Evolutionary conservation across 1,140 invertebrate genomes (phyloP).

Genomic region (Trichoplusia ni): DNA sequence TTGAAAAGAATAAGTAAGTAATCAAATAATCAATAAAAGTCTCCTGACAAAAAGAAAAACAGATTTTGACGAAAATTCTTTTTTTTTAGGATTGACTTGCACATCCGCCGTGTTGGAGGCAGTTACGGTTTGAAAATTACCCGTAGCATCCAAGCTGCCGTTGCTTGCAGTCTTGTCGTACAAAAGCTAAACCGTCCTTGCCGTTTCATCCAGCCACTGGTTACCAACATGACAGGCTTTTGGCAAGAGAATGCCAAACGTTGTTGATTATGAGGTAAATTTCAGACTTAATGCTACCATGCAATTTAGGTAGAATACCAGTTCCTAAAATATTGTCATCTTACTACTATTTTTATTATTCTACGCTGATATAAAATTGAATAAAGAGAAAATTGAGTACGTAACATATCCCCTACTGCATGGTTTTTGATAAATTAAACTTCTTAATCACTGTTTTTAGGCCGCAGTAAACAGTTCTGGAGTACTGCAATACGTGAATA

Average conservation of each 20-base stretch:
- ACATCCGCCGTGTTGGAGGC: slow-evolving; percentile 69
- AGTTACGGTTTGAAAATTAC: slow-evolving; percentile 58
- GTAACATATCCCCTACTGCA: too few species aligned
- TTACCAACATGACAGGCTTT: slow-evolving; percentile 84
- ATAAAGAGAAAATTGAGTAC: too few species aligned
- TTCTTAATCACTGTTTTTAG: too few species aligned
- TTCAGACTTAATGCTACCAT: too few species aligned
- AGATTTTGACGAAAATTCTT: background rate
- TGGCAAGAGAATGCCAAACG: slow-evolving; percentile 84
- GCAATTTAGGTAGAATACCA: too few species aligned
- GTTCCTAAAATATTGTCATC: too few species aligned
- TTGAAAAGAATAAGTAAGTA: slow-evolving; percentile 50
- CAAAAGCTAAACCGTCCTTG: slow-evolving; percentile 54
- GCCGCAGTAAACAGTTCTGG: too few species aligned
- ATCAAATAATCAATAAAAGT: background rate
- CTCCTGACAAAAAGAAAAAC: background rate
- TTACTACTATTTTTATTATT: background rate
- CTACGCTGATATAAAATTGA: background rate
- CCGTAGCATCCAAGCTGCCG: slow-evolving; percentile 41
- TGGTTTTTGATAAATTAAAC: too few species aligned
- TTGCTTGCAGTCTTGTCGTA: slow-evolving; percentile 47
- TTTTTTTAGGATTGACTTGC: slow-evolving; percentile 83
- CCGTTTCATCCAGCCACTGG: slow-evolving; percentile 79
- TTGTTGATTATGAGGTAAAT: slow-evolving; percentile 83
- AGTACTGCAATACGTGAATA: too few species aligned